phyloP scores from a whole-genome alignment of 2,113 vertebrate genomes.

The Laterallus jamaicensis region DNA sequence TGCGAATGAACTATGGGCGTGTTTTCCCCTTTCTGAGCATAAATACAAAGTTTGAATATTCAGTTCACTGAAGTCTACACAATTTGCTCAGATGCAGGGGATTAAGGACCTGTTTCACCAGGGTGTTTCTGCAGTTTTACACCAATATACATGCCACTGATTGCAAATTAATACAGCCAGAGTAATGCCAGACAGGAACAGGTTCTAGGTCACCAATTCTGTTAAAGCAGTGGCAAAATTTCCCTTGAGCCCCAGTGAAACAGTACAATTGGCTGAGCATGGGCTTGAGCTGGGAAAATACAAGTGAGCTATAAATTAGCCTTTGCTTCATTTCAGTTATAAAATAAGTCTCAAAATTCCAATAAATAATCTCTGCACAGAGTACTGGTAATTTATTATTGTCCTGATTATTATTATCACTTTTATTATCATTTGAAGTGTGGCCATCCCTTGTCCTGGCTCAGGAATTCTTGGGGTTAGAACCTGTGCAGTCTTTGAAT shows the following conservation, averaged over 20 bases:
- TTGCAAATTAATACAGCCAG: background rate
- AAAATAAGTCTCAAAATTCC: conserved; percentile 3
- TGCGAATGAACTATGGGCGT: conserved; percentile 61
- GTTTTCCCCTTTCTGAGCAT: conserved; percentile 68
- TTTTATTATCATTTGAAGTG: conserved; percentile 1
- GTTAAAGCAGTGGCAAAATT: background rate
- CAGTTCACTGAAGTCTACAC: conserved; percentile 47
- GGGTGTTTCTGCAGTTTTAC: background rate
- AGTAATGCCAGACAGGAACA: background rate
- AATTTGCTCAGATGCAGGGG: background rate
- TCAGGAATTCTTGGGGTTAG: background rate
- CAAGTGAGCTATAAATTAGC: conserved; percentile 17
- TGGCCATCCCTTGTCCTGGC: background rate
- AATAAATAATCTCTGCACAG: background rate
- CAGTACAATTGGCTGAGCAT: background rate
- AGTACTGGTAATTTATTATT: background rate
- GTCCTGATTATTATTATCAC: background rate
- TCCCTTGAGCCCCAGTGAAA: background rate
- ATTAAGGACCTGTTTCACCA: background rate
- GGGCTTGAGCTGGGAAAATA: background rate
- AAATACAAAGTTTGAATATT: conserved; percentile 69
- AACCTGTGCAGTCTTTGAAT: background rate
- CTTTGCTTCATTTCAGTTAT: conserved; percentile 5
- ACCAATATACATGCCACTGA: background rate
- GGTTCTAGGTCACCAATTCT: conserved; percentile 2